Evolutionary conservation across 2,888 invertebrate genomes (phyloP).

Genomic region (Rhagonycha lutea): DNA sequence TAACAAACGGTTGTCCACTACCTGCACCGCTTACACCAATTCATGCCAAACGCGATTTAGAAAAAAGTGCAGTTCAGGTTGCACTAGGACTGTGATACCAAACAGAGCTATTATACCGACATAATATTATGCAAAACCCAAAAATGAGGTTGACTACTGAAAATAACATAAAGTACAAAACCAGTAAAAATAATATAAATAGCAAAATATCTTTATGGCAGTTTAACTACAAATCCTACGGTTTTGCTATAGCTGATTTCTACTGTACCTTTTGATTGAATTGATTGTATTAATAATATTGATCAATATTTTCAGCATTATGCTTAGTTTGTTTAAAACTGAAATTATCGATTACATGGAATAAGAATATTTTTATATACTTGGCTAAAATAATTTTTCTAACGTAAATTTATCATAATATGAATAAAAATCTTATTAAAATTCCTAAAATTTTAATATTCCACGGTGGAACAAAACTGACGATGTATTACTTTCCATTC

Average conservation of each 20-base stretch:
- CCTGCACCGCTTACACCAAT: too few species aligned
- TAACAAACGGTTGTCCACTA: too few species aligned
- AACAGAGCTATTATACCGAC: too few species aligned
- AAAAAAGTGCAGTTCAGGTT: too few species aligned
- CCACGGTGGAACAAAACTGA: neutral
- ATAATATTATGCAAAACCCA: too few species aligned
- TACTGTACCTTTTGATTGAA: neutral
- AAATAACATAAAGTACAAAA: too few species aligned
- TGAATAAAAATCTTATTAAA: neutral
- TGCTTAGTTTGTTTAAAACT: neutral
- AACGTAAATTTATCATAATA: neutral
- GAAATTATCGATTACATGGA: neutral
- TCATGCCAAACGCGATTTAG: too few species aligned
- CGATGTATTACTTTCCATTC: neutral
- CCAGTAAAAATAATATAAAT: too few species aligned
- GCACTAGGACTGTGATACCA: too few species aligned
- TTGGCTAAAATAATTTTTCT: neutral
- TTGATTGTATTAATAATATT: neutral
- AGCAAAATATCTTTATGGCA: too few species aligned
- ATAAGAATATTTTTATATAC: neutral
- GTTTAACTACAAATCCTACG: neutral
- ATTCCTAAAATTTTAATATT: neutral
- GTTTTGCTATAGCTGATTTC: neutral
- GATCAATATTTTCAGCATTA: neutral
- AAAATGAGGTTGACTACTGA: too few species aligned